Evolutionary conservation across 2,888 invertebrate genomes (phyloP).

Genomic region (Dicyrtoma fusca): DNA sequence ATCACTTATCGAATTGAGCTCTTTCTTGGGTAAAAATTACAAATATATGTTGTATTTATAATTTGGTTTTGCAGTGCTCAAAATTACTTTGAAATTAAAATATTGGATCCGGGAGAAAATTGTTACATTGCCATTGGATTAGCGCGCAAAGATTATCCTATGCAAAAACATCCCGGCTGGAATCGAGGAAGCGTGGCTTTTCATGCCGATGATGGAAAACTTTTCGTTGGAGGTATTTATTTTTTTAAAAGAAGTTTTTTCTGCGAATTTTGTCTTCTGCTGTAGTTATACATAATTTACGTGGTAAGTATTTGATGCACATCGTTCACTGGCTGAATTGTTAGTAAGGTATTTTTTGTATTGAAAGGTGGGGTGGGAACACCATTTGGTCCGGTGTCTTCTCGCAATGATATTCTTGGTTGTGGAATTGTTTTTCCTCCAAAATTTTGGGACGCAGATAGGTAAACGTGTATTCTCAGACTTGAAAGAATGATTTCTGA

Average conservation of each 20-base stretch:
- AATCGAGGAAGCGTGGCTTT: conserved; percentile 65
- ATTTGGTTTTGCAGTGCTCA: conserved; percentile 58
- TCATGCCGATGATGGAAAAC: conserved; percentile 65
- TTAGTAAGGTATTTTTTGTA: neutral
- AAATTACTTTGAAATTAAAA: conserved; percentile 65
- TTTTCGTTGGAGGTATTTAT: conserved; percentile 59
- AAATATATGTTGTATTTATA: too few relatives aligned
- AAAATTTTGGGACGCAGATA: conserved; percentile 51
- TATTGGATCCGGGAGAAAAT: conserved; percentile 64
- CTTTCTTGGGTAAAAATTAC: too few relatives aligned
- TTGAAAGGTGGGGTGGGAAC: conserved; percentile 60
- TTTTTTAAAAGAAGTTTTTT: neutral
- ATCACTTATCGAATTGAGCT: too few relatives aligned
- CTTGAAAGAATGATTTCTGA: neutral
- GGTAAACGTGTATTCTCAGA: neutral
- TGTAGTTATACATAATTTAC: neutral
- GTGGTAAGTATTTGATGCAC: conserved; percentile 59
- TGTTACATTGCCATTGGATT: conserved; percentile 65
- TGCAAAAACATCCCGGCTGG: conserved; percentile 64
- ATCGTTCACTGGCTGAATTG: too few relatives aligned
- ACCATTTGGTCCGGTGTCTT: conserved; percentile 63
- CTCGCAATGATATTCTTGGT: conserved; percentile 64
- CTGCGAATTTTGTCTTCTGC: too few relatives aligned
- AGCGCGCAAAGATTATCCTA: conserved; percentile 64
- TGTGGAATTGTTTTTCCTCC: conserved; percentile 64